phyloP scores from a whole-genome alignment of 2,797 vertebrate genomes.

The Galago senegalensis region DNA sequence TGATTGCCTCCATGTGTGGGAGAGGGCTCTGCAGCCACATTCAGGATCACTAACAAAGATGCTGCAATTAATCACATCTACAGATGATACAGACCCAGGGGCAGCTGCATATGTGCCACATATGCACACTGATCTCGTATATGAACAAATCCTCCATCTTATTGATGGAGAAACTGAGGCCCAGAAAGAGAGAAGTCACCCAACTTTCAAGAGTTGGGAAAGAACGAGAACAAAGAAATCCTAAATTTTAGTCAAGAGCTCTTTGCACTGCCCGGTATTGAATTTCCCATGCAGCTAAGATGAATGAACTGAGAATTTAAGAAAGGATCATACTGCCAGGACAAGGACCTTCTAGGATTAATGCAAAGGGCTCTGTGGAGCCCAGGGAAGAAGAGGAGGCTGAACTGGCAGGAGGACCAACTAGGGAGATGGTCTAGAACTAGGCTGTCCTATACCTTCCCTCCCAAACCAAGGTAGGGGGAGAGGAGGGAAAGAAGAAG shows the following conservation, averaged over 20 bases:
- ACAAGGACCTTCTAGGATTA: not conserved
- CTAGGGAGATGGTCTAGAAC: not conserved
- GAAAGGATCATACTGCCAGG: not conserved
- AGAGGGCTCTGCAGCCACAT: not conserved
- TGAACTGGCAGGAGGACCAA: not conserved
- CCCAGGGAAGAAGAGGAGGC: not conserved
- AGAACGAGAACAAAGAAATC: not conserved
- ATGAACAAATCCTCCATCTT: not conserved
- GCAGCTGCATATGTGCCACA: not conserved
- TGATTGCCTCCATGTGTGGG: constrained; percentile 32
- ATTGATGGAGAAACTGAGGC: constrained; percentile 43
- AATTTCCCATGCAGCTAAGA: not conserved
- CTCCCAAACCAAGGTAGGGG: not conserved
- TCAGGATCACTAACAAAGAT: constrained; percentile 35
- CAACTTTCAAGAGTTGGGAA: not conserved
- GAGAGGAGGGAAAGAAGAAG: not conserved
- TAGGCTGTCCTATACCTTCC: not conserved
- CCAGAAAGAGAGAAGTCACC: not conserved
- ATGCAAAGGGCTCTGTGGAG: not conserved
- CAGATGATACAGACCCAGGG: not conserved
- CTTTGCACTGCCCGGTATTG: not conserved
- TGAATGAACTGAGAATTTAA: not conserved
- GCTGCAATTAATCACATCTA: not conserved
- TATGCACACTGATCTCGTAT: not conserved
- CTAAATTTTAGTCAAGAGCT: not conserved